Evolutionary conservation across 2,888 invertebrate species (phyloP).

Genomic region (Agapostemon virescens): DNA sequence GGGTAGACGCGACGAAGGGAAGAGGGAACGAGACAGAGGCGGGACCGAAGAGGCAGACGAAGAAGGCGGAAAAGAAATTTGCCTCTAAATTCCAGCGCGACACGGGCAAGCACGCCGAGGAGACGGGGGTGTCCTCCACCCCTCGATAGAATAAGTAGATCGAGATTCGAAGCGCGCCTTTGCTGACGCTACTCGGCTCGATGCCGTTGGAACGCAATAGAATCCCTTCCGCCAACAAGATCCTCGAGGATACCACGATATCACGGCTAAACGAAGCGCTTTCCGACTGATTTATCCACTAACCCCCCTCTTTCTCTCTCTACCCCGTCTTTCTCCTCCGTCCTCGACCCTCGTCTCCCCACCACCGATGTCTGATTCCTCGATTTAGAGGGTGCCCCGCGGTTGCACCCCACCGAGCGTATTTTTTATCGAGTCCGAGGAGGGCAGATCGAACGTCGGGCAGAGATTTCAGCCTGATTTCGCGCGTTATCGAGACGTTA

Average conservation of each 20-base stretch:
- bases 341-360: background rate
- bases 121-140: conserved; percentile 50
- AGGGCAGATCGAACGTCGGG: conserved; percentile 17
- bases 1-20: conserved; percentile 3
- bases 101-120: conserved; percentile 46
- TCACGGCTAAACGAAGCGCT: conserved; percentile 70
- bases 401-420: conserved; percentile 17
- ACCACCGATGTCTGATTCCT: conserved; percentile 31
- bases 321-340: conserved; percentile 1
- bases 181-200: conserved; percentile 67
- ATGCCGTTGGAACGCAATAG: conserved; percentile 69
- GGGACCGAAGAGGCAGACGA: conserved; percentile 18
- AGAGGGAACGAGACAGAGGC: background rate
- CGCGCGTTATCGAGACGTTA: conserved; percentile 28
- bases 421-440: conserved; percentile 17
- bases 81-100: conserved; percentile 67
- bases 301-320: conserved; percentile 34
- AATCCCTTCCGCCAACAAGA: conserved; percentile 67
- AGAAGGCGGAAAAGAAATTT: conserved; percentile 66
- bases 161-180: conserved; percentile 67
- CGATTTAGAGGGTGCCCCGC: conserved; percentile 28
- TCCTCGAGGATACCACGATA: conserved; percentile 68
- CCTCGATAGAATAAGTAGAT: conserved; percentile 65
- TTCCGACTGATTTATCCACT: conserved; percentile 70
- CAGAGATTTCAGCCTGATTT: conserved; percentile 18